A percentile compares a stretch with the other conserved stretches of the same genome.
Evolutionary conservation across 35 echinoderm and acorn worm genomes (phyloP).

Genomic region (Apostichopus japonicus): DNA sequence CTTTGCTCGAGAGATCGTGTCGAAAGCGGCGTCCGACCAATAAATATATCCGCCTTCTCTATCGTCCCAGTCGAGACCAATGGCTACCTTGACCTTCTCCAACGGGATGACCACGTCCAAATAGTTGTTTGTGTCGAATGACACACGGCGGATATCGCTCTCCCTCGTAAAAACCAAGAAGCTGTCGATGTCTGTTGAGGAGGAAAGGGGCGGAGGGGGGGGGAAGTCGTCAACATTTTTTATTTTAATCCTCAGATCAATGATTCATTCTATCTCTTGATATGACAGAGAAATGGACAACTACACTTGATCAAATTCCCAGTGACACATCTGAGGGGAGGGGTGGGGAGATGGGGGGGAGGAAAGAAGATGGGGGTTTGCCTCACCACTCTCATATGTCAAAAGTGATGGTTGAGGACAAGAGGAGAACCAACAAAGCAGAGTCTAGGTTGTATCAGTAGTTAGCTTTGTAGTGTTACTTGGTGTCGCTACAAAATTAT

Average conservation of each 20-base stretch:
- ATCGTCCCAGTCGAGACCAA: slow-evolving; percentile 88
- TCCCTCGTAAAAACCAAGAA: slow-evolving; percentile 75
- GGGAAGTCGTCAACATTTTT: not conserved
- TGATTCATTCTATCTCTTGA: too few species aligned
- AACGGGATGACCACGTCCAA: slow-evolving; percentile 82
- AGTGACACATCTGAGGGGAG: too few species aligned
- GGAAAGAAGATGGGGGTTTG: too few species aligned
- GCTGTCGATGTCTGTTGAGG: slow-evolving; percentile 68
- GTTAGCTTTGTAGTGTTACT: too few species aligned
- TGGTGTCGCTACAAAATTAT: too few species aligned
- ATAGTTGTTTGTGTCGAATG: slow-evolving; percentile 82
- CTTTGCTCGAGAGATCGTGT: slow-evolving; percentile 80
- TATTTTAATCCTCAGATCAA: not conserved
- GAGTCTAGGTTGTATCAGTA: too few species aligned
- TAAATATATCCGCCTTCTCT: slow-evolving; percentile 73
- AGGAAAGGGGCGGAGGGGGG: not conserved
- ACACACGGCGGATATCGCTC: slow-evolving; percentile 78
- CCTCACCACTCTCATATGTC: too few species aligned
- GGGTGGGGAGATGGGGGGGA: too few species aligned
- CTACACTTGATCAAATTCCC: too few species aligned
- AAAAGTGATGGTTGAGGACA: too few species aligned
- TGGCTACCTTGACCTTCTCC: slow-evolving; percentile 65
- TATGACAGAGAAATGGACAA: too few species aligned
- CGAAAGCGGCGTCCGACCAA: slow-evolving; percentile 77
- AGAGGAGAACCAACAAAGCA: too few species aligned